Conservation (phyloP, 1,140 invertebrate genomes). For the Notospermus geniculatus region DNA sequence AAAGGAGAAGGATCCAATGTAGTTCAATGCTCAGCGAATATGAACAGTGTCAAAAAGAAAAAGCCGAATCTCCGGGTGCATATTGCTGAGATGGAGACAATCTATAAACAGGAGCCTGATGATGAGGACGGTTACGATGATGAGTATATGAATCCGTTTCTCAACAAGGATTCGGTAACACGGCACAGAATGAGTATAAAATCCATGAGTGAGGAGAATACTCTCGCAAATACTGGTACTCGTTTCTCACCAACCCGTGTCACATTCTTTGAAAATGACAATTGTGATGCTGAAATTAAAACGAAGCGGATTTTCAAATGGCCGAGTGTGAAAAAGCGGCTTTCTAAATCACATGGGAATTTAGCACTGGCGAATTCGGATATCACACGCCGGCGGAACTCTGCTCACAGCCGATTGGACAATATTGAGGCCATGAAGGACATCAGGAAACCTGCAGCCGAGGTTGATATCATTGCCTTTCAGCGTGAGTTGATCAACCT, state of each 20-base stretch:
- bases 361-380: slow-evolving; percentile 18
- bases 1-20: background rate
- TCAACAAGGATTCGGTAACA: background rate
- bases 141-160: background rate
- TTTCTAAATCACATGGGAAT: slow-evolving; percentile 47
- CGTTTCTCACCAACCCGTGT: background rate
- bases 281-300: background rate
- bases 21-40: background rate
- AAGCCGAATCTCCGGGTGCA: slow-evolving; percentile 7
- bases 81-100: slow-evolving; percentile 2
- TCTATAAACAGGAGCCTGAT: background rate
- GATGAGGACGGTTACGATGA: background rate
- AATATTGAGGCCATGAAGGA: background rate
- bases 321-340: slow-evolving; percentile 41
- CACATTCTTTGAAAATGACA: background rate
- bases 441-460: background rate
- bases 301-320: slow-evolving; percentile 20
- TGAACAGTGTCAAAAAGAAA: background rate
- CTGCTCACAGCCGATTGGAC: slow-evolving; percentile 1
- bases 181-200: background rate
- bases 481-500: slow-evolving; percentile 54
- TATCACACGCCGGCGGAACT: background rate
- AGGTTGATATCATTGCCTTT: slow-evolving; percentile 48
- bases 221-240: background rate
- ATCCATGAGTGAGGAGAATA: background rate